Conservation (phyloP, 2,888 invertebrate species). For the Eupeodes latifasciatus region DNA sequence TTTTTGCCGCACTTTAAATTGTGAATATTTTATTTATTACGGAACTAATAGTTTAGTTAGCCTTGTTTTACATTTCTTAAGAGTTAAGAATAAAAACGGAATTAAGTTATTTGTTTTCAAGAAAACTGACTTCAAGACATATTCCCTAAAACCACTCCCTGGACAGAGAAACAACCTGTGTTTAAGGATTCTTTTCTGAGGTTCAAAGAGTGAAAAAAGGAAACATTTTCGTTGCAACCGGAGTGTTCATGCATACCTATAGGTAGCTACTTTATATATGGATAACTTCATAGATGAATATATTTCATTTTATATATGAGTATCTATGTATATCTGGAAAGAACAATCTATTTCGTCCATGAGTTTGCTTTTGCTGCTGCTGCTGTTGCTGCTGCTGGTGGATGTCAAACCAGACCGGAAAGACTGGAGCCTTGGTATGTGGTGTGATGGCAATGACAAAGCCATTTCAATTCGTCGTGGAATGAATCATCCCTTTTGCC, state of each 20-base stretch:
- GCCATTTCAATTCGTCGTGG: constrained; percentile 54
- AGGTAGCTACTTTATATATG: too few relatives aligned
- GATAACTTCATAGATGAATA: constrained; percentile 1
- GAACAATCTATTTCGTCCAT: constrained; percentile 59
- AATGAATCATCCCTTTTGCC: constrained; percentile 61
- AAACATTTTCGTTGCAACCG: background rate
- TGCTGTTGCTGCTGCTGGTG: constrained; percentile 24
- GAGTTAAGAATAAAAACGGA: too few relatives aligned
- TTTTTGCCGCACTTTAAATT: too few relatives aligned
- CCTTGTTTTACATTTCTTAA: too few relatives aligned
- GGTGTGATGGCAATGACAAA: constrained; percentile 56
- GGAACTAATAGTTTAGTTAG: too few relatives aligned
- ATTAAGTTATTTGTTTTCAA: too few relatives aligned
- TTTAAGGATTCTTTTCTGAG: too few relatives aligned
- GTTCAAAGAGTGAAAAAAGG: too few relatives aligned
- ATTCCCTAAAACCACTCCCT: too few relatives aligned
- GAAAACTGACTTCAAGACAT: too few relatives aligned
- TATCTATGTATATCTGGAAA: constrained; percentile 27
- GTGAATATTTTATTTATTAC: too few relatives aligned
- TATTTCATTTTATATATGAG: constrained; percentile 6
- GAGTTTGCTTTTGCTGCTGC: constrained; percentile 42
- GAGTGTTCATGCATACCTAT: constrained; percentile 19
- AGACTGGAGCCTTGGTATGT: constrained; percentile 37
- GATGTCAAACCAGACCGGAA: constrained; percentile 49
- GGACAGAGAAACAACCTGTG: too few relatives aligned